Conservation (phyloP, 2,113 vertebrate genomes). For the Paramisgurnus dabryanus region DNA sequence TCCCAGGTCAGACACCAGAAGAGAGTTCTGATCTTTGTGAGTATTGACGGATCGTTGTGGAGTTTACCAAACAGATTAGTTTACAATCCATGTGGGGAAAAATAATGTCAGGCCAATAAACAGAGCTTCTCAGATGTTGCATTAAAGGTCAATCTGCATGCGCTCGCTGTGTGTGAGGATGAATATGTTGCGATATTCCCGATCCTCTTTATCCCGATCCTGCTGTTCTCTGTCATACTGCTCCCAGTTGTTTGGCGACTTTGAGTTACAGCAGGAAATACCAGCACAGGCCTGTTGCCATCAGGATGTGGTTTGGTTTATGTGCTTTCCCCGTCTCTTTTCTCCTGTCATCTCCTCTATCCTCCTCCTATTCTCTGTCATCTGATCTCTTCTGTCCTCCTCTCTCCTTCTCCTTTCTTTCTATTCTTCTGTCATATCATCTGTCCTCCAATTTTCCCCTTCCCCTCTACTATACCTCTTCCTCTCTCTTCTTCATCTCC, state of each 20-base stretch:
- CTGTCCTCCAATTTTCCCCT: too few species aligned
- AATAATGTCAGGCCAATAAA: slow-evolving; percentile 41
- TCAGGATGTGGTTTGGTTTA: slow-evolving; percentile 24
- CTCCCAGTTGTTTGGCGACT: slow-evolving; percentile 41
- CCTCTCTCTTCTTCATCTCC: too few species aligned
- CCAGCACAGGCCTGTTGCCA: slow-evolving; percentile 39
- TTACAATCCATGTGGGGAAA: slow-evolving; percentile 41
- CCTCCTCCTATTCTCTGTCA: too few species aligned
- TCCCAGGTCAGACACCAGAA: slow-evolving; percentile 30
- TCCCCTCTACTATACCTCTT: too few species aligned
- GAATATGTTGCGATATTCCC: slow-evolving; percentile 16
- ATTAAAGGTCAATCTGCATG: slow-evolving; percentile 48
- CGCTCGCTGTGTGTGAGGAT: slow-evolving; percentile 13
- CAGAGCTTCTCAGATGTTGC: slow-evolving; percentile 36
- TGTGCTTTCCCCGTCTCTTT: too few species aligned
- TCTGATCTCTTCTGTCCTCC: too few species aligned
- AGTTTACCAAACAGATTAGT: slow-evolving; percentile 42
- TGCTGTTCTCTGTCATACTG: slow-evolving; percentile 30
- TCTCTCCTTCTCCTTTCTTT: too few species aligned
- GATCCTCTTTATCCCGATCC: slow-evolving; percentile 31
- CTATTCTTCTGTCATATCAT: too few species aligned
- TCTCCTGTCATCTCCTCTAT: too few species aligned
- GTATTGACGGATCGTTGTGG: slow-evolving; percentile 29
- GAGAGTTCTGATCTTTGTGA: slow-evolving; percentile 35
- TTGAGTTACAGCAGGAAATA: slow-evolving; percentile 46